phyloP scores from a whole-genome alignment of 2,888 invertebrate species.

The Tryphoninae sp. region DNA sequence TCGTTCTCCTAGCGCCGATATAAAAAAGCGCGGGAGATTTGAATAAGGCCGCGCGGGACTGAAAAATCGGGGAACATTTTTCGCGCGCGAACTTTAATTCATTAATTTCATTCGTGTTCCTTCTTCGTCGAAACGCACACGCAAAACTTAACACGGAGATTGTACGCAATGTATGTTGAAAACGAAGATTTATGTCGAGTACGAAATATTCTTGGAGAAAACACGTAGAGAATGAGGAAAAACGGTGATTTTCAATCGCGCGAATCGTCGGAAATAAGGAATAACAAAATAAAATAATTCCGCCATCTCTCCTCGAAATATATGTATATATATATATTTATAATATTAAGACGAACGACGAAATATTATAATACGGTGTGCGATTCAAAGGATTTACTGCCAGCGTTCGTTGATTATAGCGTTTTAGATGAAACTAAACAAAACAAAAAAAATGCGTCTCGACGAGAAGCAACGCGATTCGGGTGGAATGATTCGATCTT shows the following conservation, averaged over 20 bases:
- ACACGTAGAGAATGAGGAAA: background rate
- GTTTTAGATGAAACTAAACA: conserved; percentile 43
- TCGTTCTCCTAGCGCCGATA: conserved; percentile 2
- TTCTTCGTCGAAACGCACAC: conserved; percentile 56
- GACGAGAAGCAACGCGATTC: conserved; percentile 27
- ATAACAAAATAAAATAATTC: conserved; percentile 33
- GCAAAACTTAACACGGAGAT: conserved; percentile 41
- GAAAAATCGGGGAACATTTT: background rate
- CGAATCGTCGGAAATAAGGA: conserved; percentile 40
- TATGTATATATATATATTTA: conserved; percentile 40
- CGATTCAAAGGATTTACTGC: conserved; percentile 51
- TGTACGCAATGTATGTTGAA: conserved; percentile 35
- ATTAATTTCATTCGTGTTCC: background rate
- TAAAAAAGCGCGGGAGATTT: background rate
- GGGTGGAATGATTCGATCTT: conserved; percentile 20
- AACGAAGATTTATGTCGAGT: conserved; percentile 43
- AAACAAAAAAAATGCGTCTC: conserved; percentile 38
- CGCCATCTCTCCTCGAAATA: conserved; percentile 41
- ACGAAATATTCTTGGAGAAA: conserved; percentile 4
- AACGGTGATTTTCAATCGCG: conserved; percentile 32
- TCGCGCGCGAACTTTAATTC: conserved; percentile 24
- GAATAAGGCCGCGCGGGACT: background rate
- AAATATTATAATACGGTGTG: conserved; percentile 54
- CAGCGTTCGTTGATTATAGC: conserved; percentile 60
- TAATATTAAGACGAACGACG: conserved; percentile 44